A percentile compares a stretch with the other conserved stretches of the same genome.
phyloP scores from a whole-genome alignment of 2,797 vertebrate genomes.

The Chlorospingus flavigularis region DNA sequence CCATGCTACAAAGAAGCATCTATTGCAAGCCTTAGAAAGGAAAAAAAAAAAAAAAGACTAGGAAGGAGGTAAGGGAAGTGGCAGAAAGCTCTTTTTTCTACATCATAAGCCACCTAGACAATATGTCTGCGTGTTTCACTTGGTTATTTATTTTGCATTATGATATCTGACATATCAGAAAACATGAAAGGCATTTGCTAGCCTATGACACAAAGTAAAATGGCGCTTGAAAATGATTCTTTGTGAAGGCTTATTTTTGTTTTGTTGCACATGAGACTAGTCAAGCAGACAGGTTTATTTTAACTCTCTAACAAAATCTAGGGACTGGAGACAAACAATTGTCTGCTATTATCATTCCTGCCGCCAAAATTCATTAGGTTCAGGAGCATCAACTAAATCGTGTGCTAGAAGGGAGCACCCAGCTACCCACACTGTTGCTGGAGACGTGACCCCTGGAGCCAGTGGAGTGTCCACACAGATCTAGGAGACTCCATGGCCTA shows the following conservation, averaged over 20 bases:
- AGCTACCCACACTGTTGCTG: background rate
- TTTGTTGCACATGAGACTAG: conserved; percentile 48
- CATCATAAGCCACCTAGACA: background rate
- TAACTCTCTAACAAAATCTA: conserved; percentile 47
- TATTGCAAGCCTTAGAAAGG: background rate
- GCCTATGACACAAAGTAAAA: conserved; percentile 21
- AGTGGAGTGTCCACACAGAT: background rate
- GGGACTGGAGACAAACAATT: conserved; percentile 34
- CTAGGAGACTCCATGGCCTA: background rate
- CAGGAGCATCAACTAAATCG: background rate
- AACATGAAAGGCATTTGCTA: background rate
- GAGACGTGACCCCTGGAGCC: background rate
- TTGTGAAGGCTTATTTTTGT: conserved; percentile 55
- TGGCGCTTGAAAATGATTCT: conserved; percentile 48
- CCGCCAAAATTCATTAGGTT: conserved; percentile 35
- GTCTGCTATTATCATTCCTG: conserved; percentile 28
- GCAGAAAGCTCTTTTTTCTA: background rate
- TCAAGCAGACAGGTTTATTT: conserved; percentile 56
- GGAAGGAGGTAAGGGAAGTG: background rate
- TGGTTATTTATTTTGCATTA: conserved; percentile 35
- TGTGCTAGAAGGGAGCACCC: background rate
- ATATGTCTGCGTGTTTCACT: background rate
- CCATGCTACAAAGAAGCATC: background rate
- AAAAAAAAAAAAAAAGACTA: background rate
- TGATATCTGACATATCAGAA: conserved; percentile 29